A percentile compares a stretch with the other conserved stretches of the same genome.
phyloP scores from a whole-genome alignment of 2,113 vertebrate species.

The Prinia subflava region DNA sequence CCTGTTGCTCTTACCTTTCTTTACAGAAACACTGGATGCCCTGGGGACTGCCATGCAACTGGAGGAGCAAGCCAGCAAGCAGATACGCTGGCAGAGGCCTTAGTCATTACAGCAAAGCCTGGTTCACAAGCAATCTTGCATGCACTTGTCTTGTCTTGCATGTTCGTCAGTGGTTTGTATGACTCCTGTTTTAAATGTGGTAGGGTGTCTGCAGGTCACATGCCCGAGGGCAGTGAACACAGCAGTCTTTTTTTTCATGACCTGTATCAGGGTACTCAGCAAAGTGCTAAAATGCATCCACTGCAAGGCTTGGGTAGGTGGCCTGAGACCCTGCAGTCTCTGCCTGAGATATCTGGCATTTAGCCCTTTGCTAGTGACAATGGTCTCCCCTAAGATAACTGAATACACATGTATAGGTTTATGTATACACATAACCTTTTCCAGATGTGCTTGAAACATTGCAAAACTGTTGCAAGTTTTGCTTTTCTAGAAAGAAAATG shows the following conservation, averaged over 20 bases:
- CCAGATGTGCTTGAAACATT: background rate
- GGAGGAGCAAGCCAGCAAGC: conserved; percentile 78
- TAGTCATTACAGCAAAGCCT: conserved; percentile 45
- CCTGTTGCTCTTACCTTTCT: background rate
- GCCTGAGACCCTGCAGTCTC: background rate
- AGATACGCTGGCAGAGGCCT: conserved; percentile 61
- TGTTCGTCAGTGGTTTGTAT: conserved; percentile 1
- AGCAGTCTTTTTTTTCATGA: background rate
- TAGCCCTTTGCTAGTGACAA: background rate
- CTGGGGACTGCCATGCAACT: conserved; percentile 72
- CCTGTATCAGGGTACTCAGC: background rate
- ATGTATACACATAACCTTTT: background rate
- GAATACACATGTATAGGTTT: background rate
- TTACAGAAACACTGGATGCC: conserved; percentile 67
- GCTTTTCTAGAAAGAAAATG: background rate
- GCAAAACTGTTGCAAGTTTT: background rate
- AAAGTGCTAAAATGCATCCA: background rate
- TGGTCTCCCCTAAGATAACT: background rate
- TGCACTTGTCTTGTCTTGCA: background rate
- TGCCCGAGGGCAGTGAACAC: background rate
- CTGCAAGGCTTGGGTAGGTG: background rate
- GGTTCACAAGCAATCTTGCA: background rate
- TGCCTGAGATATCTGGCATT: background rate
- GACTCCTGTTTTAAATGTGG: background rate
- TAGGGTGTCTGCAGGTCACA: background rate